Conservation (phyloP, 2,888 invertebrate species). For the Dendrolimus pini region DNA sequence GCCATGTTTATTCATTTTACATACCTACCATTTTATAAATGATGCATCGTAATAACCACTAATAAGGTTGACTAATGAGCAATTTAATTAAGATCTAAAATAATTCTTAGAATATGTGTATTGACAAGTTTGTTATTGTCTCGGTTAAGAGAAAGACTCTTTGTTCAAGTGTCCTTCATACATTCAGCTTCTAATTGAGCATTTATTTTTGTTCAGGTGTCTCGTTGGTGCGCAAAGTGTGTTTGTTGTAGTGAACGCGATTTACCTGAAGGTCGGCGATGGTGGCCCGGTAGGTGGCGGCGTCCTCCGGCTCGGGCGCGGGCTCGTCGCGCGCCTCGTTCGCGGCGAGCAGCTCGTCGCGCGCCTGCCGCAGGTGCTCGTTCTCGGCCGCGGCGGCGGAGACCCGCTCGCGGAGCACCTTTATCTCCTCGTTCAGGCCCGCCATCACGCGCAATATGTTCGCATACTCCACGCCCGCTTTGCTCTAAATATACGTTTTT, state of each 20-base stretch:
- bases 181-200: no score
- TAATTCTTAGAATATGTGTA: no score
- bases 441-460: slow-evolving; percentile 66
- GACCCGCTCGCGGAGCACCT: slow-evolving; percentile 52
- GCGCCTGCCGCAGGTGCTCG: slow-evolving; percentile 40
- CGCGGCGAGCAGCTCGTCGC: slow-evolving; percentile 37
- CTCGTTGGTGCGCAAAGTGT: no score
- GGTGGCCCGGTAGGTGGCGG: slow-evolving; percentile 34
- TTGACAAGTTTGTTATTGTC: no score
- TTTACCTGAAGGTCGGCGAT: slow-evolving; percentile 57
- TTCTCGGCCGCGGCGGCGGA: slow-evolving; percentile 35
- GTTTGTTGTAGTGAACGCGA: not conserved
- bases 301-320: slow-evolving; percentile 35
- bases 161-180: no score
- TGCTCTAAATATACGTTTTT: slow-evolving; percentile 30
- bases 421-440: slow-evolving; percentile 67
- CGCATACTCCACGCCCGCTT: slow-evolving; percentile 61
- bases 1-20: no score
- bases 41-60: no score
- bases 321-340: slow-evolving; percentile 23
- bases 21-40: no score
- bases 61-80: no score
- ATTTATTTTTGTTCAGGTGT: no score
- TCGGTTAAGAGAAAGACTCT: no score
- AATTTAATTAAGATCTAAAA: no score